Evolutionary conservation across 2,888 invertebrate species (phyloP), one percentile per base, ranked within the genome.

Genomic region (Sisyra nigra): DNA sequence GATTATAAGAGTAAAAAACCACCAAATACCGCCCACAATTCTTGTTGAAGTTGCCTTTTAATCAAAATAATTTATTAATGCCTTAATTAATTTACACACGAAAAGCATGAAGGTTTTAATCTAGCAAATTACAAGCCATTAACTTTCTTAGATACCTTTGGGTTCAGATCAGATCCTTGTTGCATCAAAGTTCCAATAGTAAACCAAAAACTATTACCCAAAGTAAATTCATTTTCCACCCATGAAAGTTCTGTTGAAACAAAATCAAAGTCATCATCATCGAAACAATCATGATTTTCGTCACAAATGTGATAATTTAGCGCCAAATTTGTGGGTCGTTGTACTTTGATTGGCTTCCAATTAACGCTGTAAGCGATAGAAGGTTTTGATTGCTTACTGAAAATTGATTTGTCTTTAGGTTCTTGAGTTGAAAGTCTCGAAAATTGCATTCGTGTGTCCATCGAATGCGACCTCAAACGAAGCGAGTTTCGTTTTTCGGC

Each of bases 1-100:
- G 59, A 97, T 93, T 60, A 98, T 97, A 33, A 98, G 73, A 0
- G 96, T 97, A 66, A 98, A 98, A 68, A 98, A 97, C 94, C 97
- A 98, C 97, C 97, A 98, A 53, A 91, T 88, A 1, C 87, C 93
- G 8, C 94, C 93, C 5, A 97, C 93, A 49, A 97, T 88, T 42
- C 97, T 71, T 1, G 97, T 97, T 4, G 88, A 88, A 2, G 87
- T 85, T 2, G 88, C 87, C 87, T 88, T 56, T 54, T n/a, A 31
- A 43, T 15, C 9, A 11, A 15, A 24, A 24, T 3, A 24, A 24
- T 5, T 24, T 24, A 24, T 24, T 7, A 24, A 24, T 24, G n/a
- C n/a, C n/a, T n/a, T n/a, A 24, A 24, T 24, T 24, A 24, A 3
- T 3, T 5, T 24, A 24, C 7, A 7, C 24, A 7, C 7, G 24